Percentiles rank a stretch among this genome's conserved stretches.
Evolutionary conservation across 2,797 vertebrate species (phyloP).

Genomic region (Fringilla coelebs): DNA sequence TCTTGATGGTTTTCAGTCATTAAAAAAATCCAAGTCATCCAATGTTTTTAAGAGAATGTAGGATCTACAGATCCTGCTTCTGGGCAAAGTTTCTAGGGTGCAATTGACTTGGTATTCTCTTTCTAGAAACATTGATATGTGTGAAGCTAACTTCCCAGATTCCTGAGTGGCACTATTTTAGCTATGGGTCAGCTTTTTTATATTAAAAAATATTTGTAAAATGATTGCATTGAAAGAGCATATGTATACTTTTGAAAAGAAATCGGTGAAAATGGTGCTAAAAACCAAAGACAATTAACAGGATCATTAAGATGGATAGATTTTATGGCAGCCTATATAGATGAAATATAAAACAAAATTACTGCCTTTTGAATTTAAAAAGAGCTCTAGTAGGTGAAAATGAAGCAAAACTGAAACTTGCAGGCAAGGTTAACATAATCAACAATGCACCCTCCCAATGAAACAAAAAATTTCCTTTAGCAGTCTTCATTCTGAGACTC

Average conservation of each 20-base stretch:
- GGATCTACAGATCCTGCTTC: neutral
- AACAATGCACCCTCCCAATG: neutral
- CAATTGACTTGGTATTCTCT: neutral
- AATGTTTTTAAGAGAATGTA: neutral
- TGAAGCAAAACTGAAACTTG: slow-evolving; percentile 12
- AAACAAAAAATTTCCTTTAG: neutral
- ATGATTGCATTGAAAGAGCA: neutral
- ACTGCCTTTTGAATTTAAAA: neutral
- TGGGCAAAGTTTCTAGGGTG: neutral
- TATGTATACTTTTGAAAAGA: neutral
- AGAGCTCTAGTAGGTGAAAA: neutral
- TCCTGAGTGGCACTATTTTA: neutral
- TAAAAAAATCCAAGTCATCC: neutral
- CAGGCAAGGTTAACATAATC: neutral
- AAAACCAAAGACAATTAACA: slow-evolving; percentile 43
- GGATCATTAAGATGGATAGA: slow-evolving; percentile 33
- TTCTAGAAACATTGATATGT: neutral
- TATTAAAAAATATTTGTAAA: neutral
- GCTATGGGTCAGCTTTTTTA: neutral
- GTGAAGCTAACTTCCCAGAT: neutral
- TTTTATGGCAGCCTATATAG: slow-evolving; percentile 42
- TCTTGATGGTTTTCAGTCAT: neutral
- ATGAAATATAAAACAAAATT: slow-evolving; percentile 52
- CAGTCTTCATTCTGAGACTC: neutral
- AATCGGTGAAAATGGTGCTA: neutral